These are phyloP conservation scores for Athalia rosae DNA, from an alignment of 2,888 invertebrate genomes.

Conservation along the genomic window DNA sequence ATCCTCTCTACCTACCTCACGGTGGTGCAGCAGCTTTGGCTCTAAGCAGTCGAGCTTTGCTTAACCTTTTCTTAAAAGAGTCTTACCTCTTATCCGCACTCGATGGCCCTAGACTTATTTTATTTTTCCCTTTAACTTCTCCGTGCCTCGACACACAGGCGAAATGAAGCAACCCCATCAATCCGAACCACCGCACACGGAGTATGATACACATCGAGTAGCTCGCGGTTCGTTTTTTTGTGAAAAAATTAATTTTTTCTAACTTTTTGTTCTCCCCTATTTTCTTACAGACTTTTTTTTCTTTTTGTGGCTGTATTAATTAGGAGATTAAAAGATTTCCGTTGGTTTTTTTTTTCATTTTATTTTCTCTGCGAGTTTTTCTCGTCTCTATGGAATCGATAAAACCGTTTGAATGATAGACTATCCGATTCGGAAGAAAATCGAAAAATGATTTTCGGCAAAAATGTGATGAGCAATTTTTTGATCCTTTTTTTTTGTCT, in stretches of 20 bases:
- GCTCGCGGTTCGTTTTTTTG: not conserved
- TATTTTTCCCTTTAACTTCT: too few relatives aligned
- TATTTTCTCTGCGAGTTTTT: not conserved
- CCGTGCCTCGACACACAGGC: slow-evolving; percentile 23
- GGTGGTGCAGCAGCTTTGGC: not conserved
- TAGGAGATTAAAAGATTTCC: slow-evolving; percentile 8
- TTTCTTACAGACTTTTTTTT: not conserved
- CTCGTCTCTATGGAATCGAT: not conserved
- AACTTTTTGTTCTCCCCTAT: not conserved
- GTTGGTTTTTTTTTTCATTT: too few relatives aligned
- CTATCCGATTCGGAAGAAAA: too few relatives aligned
- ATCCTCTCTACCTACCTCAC: not conserved
- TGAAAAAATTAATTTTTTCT: not conserved
- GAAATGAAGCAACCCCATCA: too few relatives aligned
- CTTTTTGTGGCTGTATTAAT: not conserved
- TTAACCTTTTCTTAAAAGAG: slow-evolving; percentile 70
- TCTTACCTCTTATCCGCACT: slow-evolving; percentile 62
- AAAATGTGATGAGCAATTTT: too few relatives aligned
- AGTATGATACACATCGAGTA: too few relatives aligned
- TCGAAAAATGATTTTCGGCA: too few relatives aligned
- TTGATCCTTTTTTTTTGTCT: too few relatives aligned
- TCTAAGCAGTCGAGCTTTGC: slow-evolving; percentile 60
- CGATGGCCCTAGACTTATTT: slow-evolving; percentile 60
- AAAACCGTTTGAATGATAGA: not conserved
- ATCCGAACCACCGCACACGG: too few relatives aligned